A percentile compares a stretch with the other conserved stretches of the same genome.
phyloP scores from a whole-genome alignment of 2,888 invertebrate genomes.

The Standfussiana lucernea region DNA sequence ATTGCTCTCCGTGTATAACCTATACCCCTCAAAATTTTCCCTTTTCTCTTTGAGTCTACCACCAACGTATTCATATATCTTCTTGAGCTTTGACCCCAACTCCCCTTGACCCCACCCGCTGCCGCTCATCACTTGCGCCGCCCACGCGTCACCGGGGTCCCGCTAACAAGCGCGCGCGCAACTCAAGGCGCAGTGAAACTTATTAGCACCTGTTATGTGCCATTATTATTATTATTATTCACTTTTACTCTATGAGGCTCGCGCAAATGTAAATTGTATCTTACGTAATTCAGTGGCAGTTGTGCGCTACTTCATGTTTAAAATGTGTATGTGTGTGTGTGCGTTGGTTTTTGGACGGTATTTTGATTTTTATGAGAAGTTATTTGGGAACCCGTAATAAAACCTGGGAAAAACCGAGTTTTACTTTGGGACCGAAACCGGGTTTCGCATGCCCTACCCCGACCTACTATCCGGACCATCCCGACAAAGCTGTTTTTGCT shows the following conservation, averaged over 20 bases:
- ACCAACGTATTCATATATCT: not conserved
- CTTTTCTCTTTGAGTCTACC: not conserved
- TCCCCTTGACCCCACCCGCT: constrained; percentile 25
- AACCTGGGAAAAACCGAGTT: too few species aligned
- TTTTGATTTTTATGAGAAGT: not conserved
- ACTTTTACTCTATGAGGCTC: constrained; percentile 62
- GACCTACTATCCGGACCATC: not conserved
- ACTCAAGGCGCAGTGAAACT: constrained; percentile 70
- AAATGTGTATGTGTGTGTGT: not conserved
- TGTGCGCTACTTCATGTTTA: constrained; percentile 14
- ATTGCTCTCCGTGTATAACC: not conserved
- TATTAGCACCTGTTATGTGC: constrained; percentile 67
- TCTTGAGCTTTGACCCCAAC: constrained; percentile 16
- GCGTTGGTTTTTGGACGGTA: not conserved
- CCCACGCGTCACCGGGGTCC: constrained; percentile 44
- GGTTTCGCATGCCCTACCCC: too few species aligned
- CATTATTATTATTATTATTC: constrained; percentile 58
- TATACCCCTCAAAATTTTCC: too few species aligned
- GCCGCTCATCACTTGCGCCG: constrained; percentile 39
- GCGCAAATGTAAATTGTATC: constrained; percentile 25
- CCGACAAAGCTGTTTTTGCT: not conserved
- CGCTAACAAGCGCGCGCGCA: constrained; percentile 58
- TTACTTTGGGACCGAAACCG: too few species aligned
- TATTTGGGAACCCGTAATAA: too few species aligned
- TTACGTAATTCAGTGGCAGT: constrained; percentile 35